Base-by-base conservation (phyloP, 2,113 vertebrate genomes). In the Daubentonia madagascariensis region DNA sequence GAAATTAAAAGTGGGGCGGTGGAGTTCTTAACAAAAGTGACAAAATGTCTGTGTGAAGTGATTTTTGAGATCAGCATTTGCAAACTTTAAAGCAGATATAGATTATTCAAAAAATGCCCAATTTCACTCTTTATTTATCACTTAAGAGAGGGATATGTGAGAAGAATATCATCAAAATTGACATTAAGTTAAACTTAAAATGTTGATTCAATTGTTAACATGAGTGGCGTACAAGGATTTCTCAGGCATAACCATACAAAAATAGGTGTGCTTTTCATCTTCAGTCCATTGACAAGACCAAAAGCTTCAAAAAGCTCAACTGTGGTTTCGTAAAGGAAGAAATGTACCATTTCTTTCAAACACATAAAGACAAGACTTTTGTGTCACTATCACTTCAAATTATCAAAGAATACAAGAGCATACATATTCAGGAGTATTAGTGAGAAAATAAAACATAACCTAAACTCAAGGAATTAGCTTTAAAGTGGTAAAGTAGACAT, bases 291-390 rank as follows among this genome's bases (percentile, higher is more conserved):
- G 3, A 8, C 18, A 94, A 72, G 11, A 59, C 0, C 30, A 90
- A n/a, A 97, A 94, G 79, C 59, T 86, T 68, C 20, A 9, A 84
- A 94, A 94, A 89, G 8, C 6, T 89, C 18, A 83, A 40, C 16
- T 94, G 13, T 50, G 63, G 68, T 14, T 83, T 85, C 65, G 14
- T 18, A 50, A 67, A 96, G 76, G 40, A 50, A 78, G 73, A 92
- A 95, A 91, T 67, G 6, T 40, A 67, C 9, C 50, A 87, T 22
- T 97, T 94, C 52, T 94, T 92, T 95, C 20, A 97, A 73, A 61
- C 17, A 88, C 4, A 63, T 17, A 43, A 25, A 96, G 30, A 70
- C 4, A 80, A 78, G 30, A 81, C 28, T 30, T 68, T 35, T 17
- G 57, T 25, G 35, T 35, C 43, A 79, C 75, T 48, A 12, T 88